These are phyloP conservation scores for Procambarus virginalis DNA, from an alignment of 1,140 invertebrate species.

Conservation along the genomic window DNA sequence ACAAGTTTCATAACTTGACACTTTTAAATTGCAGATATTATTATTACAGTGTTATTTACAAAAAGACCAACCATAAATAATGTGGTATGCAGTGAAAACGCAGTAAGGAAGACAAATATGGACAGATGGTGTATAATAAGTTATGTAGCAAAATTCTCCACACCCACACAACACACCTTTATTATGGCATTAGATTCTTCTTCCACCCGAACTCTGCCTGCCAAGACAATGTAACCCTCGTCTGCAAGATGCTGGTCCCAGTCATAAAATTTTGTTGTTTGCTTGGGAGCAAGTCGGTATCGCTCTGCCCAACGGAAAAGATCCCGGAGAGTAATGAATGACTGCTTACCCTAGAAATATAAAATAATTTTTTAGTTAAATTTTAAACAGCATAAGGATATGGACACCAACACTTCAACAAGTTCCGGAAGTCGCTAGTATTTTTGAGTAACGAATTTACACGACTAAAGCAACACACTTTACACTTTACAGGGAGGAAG, in stretches of 20 bases:
- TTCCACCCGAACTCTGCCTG: conserved; percentile 90
- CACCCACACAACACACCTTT: conserved; percentile 14
- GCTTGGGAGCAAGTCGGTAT: conserved; percentile 84
- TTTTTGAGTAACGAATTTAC: too few species aligned
- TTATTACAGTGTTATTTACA: too few species aligned
- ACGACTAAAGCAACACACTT: too few species aligned
- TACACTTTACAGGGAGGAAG: too few species aligned
- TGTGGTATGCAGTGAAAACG: too few species aligned
- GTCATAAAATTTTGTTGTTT: conserved; percentile 85
- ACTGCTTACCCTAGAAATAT: conserved; percentile 84
- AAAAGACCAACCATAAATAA: too few species aligned
- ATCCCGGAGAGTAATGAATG: conserved; percentile 96
- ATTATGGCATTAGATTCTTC: conserved; percentile 82
- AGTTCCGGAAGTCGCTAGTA: too few species aligned
- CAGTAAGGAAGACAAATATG: too few species aligned
- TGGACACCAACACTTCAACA: too few species aligned
- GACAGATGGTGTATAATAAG: background rate
- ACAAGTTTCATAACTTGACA: too few species aligned
- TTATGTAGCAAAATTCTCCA: background rate
- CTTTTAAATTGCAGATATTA: too few species aligned
- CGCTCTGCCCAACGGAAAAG: conserved; percentile 98
- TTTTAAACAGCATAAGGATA: background rate
- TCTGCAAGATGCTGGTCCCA: conserved; percentile 98
- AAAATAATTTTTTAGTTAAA: conserved; percentile 1
- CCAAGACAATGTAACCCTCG: conserved; percentile 96